Base-by-base conservation (phyloP, 2,797 vertebrate species). In the Acanthis flammea region DNA sequence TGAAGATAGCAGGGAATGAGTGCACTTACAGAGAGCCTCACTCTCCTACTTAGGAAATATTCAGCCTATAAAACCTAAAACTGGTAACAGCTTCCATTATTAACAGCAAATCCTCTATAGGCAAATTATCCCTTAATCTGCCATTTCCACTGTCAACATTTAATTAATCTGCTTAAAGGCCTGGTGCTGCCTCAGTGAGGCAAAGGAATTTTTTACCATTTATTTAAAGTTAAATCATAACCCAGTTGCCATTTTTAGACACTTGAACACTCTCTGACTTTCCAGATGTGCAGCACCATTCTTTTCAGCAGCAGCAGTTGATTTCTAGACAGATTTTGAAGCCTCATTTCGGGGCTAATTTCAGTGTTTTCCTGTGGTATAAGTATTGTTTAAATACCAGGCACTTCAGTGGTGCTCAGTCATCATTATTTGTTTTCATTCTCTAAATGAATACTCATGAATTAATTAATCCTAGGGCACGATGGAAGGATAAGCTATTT, bases 321-420 rank as follows among this genome's bases (percentile, higher is more conserved):
- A 5, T 65, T 76, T 66, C 60, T 15, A 42, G 44, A 35, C 31
- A 65, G 35, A 57, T 58, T 74, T 74, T 74, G 41, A 71, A 74
- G 30, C 4, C 14, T 78, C 12, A 42, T 76, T 86, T 86, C 28
- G 39, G 18, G 41, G 7, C 7, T 84, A 50, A 71, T 25, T 57
- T 17, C 6, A 77, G 15, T 1, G 7, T 28, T 58, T 85, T 48
- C 33, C 35, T 10, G 17, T 35, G 25, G 5, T n/a, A 22, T 22
- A 30, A 28, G 4, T 58, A 19, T 58, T 41, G 16, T n/a, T 67
- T 68, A 68, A 76, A 68, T 25, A 33, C 1, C 28, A 33, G 16
- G 7, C 2, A 28, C 9, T 21, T 33, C 1, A 4, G 6, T 14
- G 12, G 22, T 39, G 10, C 24, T 67, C 14, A 7, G 6, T 21